phyloP scores from a whole-genome alignment of 2,888 invertebrate species.

The Leptinotarsa haldemani region DNA sequence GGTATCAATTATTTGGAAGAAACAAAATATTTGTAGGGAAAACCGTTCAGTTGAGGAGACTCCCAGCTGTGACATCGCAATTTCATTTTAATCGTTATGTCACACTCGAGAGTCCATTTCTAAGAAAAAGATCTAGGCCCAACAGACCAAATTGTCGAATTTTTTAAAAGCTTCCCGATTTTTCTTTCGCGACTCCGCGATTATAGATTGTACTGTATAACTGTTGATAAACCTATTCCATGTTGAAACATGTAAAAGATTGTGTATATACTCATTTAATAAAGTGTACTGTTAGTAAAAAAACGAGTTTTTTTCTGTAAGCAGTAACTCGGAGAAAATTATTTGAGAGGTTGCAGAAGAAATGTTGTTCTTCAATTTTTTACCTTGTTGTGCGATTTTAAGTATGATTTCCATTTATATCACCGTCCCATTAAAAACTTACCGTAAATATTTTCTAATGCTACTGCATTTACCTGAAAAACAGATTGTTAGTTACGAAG shows the following conservation, averaged over 20 bases:
- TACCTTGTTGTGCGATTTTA: too few relatives aligned
- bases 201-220: conserved; percentile 53
- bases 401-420: neutral
- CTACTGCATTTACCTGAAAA: conserved; percentile 6
- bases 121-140: neutral
- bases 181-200: conserved; percentile 53
- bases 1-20: neutral
- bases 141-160: conserved; percentile 51
- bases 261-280: conserved; percentile 64
- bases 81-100: neutral
- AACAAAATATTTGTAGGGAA: neutral
- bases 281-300: conserved; percentile 65
- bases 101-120: neutral
- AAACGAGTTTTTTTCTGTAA: neutral
- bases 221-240: conserved; percentile 57
- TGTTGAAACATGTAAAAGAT: conserved; percentile 60
- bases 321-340: neutral
- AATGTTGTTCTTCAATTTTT: too few relatives aligned
- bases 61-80: neutral
- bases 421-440: neutral
- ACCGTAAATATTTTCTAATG: neutral
- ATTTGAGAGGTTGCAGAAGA: neutral
- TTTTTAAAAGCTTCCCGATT: conserved; percentile 59
- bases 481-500: neutral
- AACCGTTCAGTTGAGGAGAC: neutral